These are phyloP conservation scores for Linyphia triangularis DNA, from an alignment of 2,888 invertebrate genomes.

Conservation along the genomic window DNA sequence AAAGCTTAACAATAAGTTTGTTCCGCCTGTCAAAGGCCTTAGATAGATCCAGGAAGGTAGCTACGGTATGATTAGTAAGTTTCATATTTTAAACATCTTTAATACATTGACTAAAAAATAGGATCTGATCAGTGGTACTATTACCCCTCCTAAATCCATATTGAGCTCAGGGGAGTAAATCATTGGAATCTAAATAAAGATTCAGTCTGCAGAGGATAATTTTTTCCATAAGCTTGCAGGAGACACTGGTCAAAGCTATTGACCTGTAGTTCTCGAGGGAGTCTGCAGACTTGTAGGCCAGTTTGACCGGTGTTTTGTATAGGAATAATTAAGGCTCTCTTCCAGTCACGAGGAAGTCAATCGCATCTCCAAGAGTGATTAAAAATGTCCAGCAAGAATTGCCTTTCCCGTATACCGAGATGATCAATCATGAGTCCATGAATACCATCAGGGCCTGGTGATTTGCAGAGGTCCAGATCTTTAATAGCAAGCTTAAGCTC, in stretches of 20 bases:
- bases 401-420: neutral
- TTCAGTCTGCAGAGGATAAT: slow-evolving; percentile 6
- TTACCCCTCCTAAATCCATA: neutral
- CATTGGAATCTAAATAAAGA: neutral
- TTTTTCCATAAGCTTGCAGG: slow-evolving; percentile 24
- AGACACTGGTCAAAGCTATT: slow-evolving; percentile 13
- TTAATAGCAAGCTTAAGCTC: neutral
- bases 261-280: neutral
- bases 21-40: slow-evolving; percentile 7
- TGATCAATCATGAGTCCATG: neutral
- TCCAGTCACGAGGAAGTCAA: neutral
- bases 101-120: slow-evolving; percentile 2
- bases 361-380: neutral
- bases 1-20: too few relatives aligned
- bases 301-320: neutral
- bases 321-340: neutral
- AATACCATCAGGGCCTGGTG: neutral
- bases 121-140: neutral
- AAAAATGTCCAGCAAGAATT: neutral
- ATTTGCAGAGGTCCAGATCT: neutral
- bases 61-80: neutral
- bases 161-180: neutral
- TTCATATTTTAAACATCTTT: slow-evolving; percentile 21
- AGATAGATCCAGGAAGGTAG: neutral
- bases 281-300: neutral